Evolutionary conservation across 2,888 invertebrate species (phyloP).

Genomic region (Cryptocephalus primarius): DNA sequence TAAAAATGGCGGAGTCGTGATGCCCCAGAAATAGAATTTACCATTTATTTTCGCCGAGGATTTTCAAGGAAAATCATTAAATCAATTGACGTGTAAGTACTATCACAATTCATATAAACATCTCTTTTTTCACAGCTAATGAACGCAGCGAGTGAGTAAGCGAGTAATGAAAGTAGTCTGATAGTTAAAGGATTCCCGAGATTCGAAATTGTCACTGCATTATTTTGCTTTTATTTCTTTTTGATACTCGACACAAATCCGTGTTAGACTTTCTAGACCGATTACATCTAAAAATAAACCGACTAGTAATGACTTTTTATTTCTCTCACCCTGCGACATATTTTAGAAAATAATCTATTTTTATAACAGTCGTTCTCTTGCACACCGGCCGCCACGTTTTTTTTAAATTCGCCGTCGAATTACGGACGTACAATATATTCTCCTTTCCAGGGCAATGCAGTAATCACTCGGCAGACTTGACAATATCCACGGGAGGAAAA

Average conservation of each 20-base stretch:
- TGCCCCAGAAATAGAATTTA: constrained; percentile 15
- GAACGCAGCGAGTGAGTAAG: too few relatives aligned
- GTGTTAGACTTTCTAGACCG: too few relatives aligned
- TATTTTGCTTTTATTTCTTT: constrained; percentile 3
- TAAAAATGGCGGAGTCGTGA: constrained; percentile 19
- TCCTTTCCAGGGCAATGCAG: constrained; percentile 15
- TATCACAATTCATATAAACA: background rate
- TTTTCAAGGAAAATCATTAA: constrained; percentile 10
- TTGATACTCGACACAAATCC: too few relatives aligned
- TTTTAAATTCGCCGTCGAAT: constrained; percentile 7
- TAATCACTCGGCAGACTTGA: constrained; percentile 1
- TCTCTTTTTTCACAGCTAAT: background rate
- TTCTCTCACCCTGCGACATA: constrained; percentile 21
- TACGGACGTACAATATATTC: background rate
- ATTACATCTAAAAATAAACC: too few relatives aligned
- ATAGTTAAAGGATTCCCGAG: too few relatives aligned
- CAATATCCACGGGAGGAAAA: constrained; percentile 3
- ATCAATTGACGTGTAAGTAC: constrained; percentile 8
- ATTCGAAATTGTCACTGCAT: background rate
- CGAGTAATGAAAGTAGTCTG: too few relatives aligned
- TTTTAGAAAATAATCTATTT: constrained; percentile 27
- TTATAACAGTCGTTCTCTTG: constrained; percentile 17
- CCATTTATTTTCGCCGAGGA: constrained; percentile 17
- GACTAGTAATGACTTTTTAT: constrained; percentile 18
- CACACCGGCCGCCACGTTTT: constrained; percentile 9